Evolutionary conservation across 2,113 vertebrate genomes (phyloP).

Genomic region (Butastur rufipennis): DNA sequence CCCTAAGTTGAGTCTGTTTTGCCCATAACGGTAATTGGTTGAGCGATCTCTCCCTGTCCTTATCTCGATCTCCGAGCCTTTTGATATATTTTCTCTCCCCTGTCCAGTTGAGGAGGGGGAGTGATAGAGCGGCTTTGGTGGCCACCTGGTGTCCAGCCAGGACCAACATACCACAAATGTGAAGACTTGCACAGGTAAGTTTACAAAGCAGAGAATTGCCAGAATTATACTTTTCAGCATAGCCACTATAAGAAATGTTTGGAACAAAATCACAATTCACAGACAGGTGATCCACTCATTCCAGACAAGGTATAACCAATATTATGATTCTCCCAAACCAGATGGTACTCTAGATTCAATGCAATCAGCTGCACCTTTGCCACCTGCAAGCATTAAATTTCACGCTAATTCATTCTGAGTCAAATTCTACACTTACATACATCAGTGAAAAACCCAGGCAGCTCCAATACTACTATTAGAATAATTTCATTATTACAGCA

Average conservation of each 20-base stretch:
- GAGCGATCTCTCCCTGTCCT: no score
- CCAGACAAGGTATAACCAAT: not conserved
- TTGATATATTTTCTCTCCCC: no score
- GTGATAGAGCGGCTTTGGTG: no score
- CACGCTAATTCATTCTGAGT: not conserved
- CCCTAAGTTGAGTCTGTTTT: no score
- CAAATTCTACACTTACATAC: not conserved
- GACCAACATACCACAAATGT: not conserved
- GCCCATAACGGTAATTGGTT: no score
- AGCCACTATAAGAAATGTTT: not conserved
- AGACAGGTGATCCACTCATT: not conserved
- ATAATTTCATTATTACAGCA: not conserved
- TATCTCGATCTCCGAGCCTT: no score
- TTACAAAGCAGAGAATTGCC: not conserved
- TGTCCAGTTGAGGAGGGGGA: no score
- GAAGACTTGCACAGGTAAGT: not conserved
- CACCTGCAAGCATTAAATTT: not conserved
- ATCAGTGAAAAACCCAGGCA: not conserved
- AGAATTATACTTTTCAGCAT: not conserved
- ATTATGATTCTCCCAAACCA: not conserved
- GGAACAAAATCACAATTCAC: not conserved
- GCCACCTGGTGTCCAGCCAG: no score
- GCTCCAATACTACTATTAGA: not conserved
- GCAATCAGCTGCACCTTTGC: not conserved
- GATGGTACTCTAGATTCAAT: not conserved